phyloP scores from a whole-genome alignment of 2,888 invertebrate genomes.

The Dryococelus australis region DNA sequence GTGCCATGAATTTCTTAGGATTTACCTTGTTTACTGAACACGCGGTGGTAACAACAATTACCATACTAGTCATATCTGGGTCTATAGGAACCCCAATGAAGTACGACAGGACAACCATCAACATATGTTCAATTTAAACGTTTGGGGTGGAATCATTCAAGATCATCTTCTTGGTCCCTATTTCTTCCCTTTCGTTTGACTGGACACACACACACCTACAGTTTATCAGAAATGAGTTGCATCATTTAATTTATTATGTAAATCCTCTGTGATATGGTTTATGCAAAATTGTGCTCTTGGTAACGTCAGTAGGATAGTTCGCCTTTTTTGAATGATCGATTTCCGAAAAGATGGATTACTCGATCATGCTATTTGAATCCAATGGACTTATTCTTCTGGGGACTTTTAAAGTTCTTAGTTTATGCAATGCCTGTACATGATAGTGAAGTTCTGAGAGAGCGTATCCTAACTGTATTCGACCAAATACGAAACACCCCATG shows the following conservation, averaged over 20 bases:
- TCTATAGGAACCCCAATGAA: neutral
- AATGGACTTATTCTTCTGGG: neutral
- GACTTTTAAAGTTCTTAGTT: neutral
- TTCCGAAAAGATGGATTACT: neutral
- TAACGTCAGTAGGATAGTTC: neutral
- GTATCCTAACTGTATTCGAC: neutral
- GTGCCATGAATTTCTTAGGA: neutral
- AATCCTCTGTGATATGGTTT: neutral
- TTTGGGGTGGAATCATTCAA: neutral
- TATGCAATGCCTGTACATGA: neutral
- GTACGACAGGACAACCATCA: neutral
- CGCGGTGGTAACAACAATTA: too few relatives aligned
- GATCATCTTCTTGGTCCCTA: neutral
- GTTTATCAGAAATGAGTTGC: neutral
- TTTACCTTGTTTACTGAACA: neutral
- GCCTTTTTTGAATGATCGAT: neutral
- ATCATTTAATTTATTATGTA: neutral
- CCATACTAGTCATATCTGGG: neutral
- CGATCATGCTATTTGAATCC: neutral
- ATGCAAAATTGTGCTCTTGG: neutral
- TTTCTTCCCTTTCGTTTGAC: neutral
- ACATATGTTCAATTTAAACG: neutral
- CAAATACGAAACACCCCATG: neutral
- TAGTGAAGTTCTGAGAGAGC: neutral
- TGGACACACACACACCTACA: neutral